Conservation (phyloP, 92 coral and sea anemone genomes). For the Epizoanthus ramosus region DNA sequence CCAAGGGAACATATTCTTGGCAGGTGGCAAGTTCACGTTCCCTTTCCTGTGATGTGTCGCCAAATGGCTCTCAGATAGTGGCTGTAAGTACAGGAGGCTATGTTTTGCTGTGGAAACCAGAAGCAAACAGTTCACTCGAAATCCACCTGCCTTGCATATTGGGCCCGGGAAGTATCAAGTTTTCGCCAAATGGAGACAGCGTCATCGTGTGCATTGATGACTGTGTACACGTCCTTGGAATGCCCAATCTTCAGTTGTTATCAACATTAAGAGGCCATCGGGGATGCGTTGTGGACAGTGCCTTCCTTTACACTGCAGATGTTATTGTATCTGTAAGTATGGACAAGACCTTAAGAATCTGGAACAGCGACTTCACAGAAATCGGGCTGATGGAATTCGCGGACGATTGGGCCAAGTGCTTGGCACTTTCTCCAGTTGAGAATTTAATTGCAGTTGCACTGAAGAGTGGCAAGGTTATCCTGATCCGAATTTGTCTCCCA, state of each 20-base stretch:
- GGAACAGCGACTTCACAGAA: conserved; percentile 7
- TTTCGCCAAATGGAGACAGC: conserved; percentile 12
- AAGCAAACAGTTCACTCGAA: conserved; percentile 1
- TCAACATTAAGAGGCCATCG: conserved; percentile 5
- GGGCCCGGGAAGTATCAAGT: not conserved
- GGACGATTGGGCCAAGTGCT: conserved; percentile 13
- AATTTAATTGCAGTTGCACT: conserved; percentile 3
- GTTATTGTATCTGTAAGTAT: conserved; percentile 11
- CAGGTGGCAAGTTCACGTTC: not conserved
- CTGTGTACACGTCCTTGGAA: conserved; percentile 1
- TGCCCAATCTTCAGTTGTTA: conserved; percentile 4
- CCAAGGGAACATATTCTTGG: not conserved
- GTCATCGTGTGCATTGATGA: conserved; percentile 3
- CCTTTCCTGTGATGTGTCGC: conserved; percentile 3
- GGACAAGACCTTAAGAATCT: conserved; percentile 11
- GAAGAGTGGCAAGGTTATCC: conserved; percentile 20
- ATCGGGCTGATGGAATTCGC: conserved; percentile 13
- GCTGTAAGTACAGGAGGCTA: not conserved
- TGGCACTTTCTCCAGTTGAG: not conserved
- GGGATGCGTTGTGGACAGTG: not conserved
- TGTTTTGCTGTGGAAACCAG: conserved; percentile 21
- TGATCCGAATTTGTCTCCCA: conserved; percentile 13
- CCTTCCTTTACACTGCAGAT: not conserved
- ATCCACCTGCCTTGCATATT: not conserved
- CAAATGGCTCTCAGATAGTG: not conserved